Evolutionary conservation across 2,888 invertebrate genomes (phyloP).

Genomic region (Copidosoma aretas): DNA sequence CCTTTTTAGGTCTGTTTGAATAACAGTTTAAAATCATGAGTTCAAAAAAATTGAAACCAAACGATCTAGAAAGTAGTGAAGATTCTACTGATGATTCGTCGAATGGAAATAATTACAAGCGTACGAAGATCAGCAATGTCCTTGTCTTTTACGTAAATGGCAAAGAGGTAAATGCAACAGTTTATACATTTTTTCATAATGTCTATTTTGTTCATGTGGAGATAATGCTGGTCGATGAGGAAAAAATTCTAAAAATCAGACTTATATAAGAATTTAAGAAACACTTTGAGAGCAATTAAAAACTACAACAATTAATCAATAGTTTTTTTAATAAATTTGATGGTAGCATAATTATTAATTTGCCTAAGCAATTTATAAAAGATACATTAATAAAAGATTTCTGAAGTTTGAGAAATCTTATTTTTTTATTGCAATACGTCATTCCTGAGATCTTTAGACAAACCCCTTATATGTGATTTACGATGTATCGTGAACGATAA

Average conservation of each 20-base stretch:
- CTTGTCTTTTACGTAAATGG: constrained; percentile 69
- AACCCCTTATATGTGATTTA: too few species aligned
- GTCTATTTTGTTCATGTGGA: background rate
- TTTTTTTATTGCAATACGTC: too few species aligned
- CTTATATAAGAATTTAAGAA: background rate
- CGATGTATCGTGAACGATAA: too few species aligned
- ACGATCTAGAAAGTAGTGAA: background rate
- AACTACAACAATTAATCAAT: background rate
- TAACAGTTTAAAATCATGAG: background rate
- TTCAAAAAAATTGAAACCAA: constrained; percentile 13
- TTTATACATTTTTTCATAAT: constrained; percentile 1
- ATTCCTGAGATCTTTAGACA: too few species aligned
- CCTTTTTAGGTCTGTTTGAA: background rate
- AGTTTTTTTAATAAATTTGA: too few species aligned
- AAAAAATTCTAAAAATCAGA: background rate
- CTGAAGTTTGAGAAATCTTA: too few species aligned
- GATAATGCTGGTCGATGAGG: background rate
- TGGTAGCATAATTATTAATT: too few species aligned
- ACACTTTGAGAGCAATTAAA: background rate
- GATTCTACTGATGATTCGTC: background rate
- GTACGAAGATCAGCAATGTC: constrained; percentile 42
- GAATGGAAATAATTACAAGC: constrained; percentile 8
- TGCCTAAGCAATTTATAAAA: too few species aligned
- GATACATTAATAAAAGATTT: too few species aligned
- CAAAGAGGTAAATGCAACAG: constrained; percentile 63